These are phyloP conservation scores for Aphaenogaster floridana DNA, from an alignment of 1,140 invertebrate genomes.

Conservation along the genomic window DNA sequence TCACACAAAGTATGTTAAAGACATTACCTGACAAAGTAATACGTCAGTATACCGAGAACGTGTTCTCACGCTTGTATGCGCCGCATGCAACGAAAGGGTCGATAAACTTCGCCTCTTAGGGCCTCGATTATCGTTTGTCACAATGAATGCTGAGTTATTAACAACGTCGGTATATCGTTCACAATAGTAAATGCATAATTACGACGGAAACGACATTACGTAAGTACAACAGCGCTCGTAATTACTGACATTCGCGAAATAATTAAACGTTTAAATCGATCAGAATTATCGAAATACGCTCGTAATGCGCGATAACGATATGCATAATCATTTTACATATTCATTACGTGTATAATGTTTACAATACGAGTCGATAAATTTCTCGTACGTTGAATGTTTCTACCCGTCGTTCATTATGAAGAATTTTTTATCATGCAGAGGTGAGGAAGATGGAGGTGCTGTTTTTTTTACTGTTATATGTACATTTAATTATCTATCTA, in stretches of 20 bases:
- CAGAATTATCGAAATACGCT: conserved; percentile 32
- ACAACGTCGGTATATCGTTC: conserved; percentile 28
- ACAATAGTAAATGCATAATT: conserved; percentile 48
- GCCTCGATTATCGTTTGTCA: conserved; percentile 35
- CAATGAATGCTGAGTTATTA: conserved; percentile 53
- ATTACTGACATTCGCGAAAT: conserved; percentile 37
- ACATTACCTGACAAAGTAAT: conserved; percentile 40
- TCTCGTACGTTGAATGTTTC: neutral
- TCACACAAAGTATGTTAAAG: conserved; percentile 20
- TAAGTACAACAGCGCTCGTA: conserved; percentile 33
- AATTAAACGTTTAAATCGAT: conserved; percentile 50
- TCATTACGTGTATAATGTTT: conserved; percentile 15
- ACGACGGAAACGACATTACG: conserved; percentile 35
- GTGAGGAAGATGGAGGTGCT: neutral
- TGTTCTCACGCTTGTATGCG: conserved; percentile 8
- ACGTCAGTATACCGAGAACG: conserved; percentile 17
- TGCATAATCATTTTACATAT: conserved; percentile 17
- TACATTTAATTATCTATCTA: neutral
- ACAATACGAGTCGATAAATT: conserved; percentile 11
- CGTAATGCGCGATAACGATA: conserved; percentile 17
- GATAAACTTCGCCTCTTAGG: conserved; percentile 43
- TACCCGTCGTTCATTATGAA: neutral
- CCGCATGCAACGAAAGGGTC: conserved; percentile 15
- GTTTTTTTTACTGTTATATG: neutral
- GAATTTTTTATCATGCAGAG: neutral